These are phyloP conservation scores for Meiosimyza decipiens DNA, from an alignment of 2,888 invertebrate species.

Conservation along the genomic window DNA sequence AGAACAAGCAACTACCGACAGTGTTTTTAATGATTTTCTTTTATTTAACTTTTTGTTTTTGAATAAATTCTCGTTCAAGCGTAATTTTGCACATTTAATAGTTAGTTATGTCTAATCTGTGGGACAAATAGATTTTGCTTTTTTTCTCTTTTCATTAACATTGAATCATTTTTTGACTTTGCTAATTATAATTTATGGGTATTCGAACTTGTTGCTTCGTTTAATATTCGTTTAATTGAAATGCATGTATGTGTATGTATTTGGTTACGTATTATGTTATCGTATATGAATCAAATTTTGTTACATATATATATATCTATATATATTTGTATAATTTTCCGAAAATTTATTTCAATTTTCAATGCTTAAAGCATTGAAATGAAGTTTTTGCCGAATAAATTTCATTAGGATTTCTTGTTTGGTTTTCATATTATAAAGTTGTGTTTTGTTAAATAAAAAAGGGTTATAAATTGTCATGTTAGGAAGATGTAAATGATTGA, in stretches of 20 bases:
- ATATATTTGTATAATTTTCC: constrained; percentile 22
- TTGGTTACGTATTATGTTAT: constrained; percentile 9
- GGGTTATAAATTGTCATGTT: constrained; percentile 20
- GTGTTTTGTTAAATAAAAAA: constrained; percentile 29
- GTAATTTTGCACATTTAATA: constrained; percentile 24
- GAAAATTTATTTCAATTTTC: constrained; percentile 24
- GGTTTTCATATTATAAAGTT: constrained; percentile 22
- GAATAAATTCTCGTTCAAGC: not conserved
- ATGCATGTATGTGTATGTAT: constrained; percentile 19
- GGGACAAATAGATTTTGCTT: constrained; percentile 2
- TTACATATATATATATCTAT: constrained; percentile 5
- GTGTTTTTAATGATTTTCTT: constrained; percentile 3
- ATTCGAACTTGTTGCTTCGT: constrained; percentile 20
- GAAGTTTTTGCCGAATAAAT: constrained; percentile 8
- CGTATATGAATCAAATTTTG: not conserved
- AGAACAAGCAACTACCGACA: constrained; percentile 29
- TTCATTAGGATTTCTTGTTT: constrained; percentile 12
- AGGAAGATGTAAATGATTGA: constrained; percentile 19
- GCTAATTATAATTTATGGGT: constrained; percentile 13
- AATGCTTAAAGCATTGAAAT: constrained; percentile 20
- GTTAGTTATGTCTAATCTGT: constrained; percentile 6
- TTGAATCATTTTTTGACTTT: constrained; percentile 15
- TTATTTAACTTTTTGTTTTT: not conserved
- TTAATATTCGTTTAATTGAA: constrained; percentile 28
- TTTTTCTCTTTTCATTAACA: constrained; percentile 4